Evolutionary conservation across 2,888 invertebrate genomes (phyloP).

Genomic region (Orthosia cruda): DNA sequence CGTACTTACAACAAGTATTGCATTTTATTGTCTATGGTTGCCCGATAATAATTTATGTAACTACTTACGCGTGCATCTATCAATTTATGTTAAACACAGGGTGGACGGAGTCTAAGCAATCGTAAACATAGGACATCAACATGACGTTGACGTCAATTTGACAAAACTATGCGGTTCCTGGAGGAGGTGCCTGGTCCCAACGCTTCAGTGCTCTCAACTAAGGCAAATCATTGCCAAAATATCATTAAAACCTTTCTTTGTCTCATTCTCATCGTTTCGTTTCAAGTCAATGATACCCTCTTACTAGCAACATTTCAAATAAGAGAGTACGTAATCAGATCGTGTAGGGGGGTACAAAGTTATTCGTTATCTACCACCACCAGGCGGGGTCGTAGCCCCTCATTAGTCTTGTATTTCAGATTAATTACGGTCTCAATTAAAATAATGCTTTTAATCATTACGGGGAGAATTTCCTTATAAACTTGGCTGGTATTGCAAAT

Average conservation of each 20-base stretch:
- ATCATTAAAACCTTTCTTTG: conserved; percentile 34
- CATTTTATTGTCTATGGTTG: too few relatives aligned
- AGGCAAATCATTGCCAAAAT: conserved; percentile 16
- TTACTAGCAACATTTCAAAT: conserved; percentile 50
- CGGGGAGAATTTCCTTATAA: conserved; percentile 65
- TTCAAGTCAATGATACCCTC: conserved; percentile 34
- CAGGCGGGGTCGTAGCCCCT: conserved; percentile 62
- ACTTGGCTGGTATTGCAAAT: conserved; percentile 52
- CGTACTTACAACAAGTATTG: too few relatives aligned
- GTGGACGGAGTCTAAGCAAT: too few relatives aligned
- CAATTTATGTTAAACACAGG: too few relatives aligned
- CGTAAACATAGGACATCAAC: too few relatives aligned
- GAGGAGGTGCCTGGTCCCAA: too few relatives aligned
- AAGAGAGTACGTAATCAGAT: conserved; percentile 53
- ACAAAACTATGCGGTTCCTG: too few relatives aligned
- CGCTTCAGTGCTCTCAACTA: too few relatives aligned
- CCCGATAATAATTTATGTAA: too few relatives aligned
- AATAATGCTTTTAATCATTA: conserved; percentile 70
- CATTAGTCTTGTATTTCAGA: conserved; percentile 70
- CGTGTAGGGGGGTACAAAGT: conserved; percentile 57
- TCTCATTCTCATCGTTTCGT: conserved; percentile 9
- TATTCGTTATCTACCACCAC: conserved; percentile 62
- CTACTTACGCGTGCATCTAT: too few relatives aligned
- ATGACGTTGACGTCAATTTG: too few relatives aligned
- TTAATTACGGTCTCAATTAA: conserved; percentile 71